phyloP scores from a whole-genome alignment of 2,113 vertebrate genomes.

The Eclectus roratus region DNA sequence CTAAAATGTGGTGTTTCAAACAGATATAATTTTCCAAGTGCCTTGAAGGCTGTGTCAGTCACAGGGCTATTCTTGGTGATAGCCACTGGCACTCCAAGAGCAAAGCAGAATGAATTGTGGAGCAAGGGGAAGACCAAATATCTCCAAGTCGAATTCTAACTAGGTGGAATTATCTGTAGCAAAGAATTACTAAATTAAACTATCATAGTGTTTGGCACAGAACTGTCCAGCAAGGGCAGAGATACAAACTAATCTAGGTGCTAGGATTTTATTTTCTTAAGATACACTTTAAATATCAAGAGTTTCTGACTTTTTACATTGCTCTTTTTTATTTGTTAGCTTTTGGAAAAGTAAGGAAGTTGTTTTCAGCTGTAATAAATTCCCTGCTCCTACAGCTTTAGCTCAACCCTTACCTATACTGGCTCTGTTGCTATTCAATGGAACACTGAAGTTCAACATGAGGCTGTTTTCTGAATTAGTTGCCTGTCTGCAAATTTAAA shows the following conservation, averaged over 20 bases:
- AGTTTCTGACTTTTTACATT: neutral
- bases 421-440: neutral
- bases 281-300: neutral
- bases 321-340: neutral
- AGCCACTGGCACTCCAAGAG: neutral
- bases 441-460: neutral
- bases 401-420: neutral
- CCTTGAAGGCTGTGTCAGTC: neutral
- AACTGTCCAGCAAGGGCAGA: neutral
- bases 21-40: neutral
- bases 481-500: neutral
- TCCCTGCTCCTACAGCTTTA: neutral
- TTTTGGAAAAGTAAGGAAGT: neutral
- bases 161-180: neutral
- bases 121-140: neutral
- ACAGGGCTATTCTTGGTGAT: neutral
- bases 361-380: neutral
- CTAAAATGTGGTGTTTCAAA: neutral
- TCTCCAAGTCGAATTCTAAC: neutral
- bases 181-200: neutral
- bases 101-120: constrained; percentile 6
- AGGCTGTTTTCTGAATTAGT: neutral
- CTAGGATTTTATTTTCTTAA: neutral
- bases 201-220: neutral
- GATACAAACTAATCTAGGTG: neutral